Percentiles rank a stretch among this genome's conserved stretches.
Conservation (phyloP, 2,888 invertebrate species). For the Acleris emargana region DNA sequence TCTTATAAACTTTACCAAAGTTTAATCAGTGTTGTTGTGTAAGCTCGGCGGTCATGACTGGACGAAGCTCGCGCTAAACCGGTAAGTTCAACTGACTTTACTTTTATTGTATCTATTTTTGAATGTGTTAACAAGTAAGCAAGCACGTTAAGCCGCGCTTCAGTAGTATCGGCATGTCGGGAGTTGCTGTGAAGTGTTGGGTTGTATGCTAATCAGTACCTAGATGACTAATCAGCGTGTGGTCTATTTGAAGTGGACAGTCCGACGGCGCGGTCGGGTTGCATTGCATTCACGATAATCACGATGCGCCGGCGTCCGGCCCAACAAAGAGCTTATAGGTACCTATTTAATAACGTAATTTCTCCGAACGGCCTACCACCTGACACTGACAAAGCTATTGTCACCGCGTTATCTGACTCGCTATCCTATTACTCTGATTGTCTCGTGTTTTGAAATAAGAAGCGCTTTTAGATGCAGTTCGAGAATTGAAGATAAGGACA, state of each 20-base stretch:
- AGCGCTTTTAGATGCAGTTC: conserved; percentile 24
- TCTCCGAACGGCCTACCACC: conserved; percentile 62
- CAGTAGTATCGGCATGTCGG: background rate
- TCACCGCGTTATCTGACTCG: conserved; percentile 41
- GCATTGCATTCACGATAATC: too few species aligned
- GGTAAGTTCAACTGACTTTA: conserved; percentile 76
- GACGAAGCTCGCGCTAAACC: conserved; percentile 73
- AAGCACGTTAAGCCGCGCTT: conserved; percentile 11
- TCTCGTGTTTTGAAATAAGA: conserved; percentile 26
- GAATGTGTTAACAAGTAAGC: conserved; percentile 39
- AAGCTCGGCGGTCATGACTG: conserved; percentile 68
- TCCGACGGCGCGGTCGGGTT: conserved; percentile 37
- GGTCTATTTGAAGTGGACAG: conserved; percentile 35
- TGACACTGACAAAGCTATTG: conserved; percentile 57
- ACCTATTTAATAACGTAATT: conserved; percentile 56
- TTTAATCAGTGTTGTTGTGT: conserved; percentile 62
- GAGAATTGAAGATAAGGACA: conserved; percentile 12
- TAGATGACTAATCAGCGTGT: conserved; percentile 33
- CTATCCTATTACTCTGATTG: conserved; percentile 34
- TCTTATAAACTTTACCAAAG: conserved; percentile 67
- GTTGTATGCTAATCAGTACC: conserved; percentile 25
- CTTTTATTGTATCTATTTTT: conserved; percentile 55
- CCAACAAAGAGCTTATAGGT: conserved; percentile 51
- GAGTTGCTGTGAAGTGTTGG: conserved; percentile 7
- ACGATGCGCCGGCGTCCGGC: conserved; percentile 41